Evolutionary conservation across 2,888 invertebrate species (phyloP), one percentile per base, ranked within the genome.

Genomic region (Oasisia sp.): DNA sequence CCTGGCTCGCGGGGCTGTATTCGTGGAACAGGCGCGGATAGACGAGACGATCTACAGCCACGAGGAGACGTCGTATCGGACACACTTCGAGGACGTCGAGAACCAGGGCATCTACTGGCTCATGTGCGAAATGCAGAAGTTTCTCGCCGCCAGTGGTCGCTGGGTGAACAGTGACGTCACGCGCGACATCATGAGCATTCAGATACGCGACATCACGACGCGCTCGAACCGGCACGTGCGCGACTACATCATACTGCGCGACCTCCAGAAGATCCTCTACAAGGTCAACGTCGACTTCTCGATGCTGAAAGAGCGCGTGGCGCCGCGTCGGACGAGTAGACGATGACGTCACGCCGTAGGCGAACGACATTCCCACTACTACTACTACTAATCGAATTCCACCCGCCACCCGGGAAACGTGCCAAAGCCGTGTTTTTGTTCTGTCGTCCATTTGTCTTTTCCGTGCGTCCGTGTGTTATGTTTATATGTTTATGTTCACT

Each of bases 21-120:
- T 91, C 89, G 91, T 92, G 91, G 91, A 92, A 14, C 92, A 91
- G 92, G 92, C 92, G 32, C 19, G 92, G 58, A 89, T 92, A 50
- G 92, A 91, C 91, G 92, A 92, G 74, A 92, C 92, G n/a, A 90
- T 92, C 89, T 45, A 89, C 91, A 19, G 14, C 74, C 32, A 58
- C 74, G 90, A 92, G 19, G 92, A 44, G 45, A 32, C 92, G 56
- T 74, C 91, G 32, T 91, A 91, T 92, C 91, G 50, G 32, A 50
- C 91, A 45, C 45, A 45, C 91, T 74, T 92, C 92, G 58, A 91
- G 74, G 91, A 56, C 74, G 92, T 92, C 45, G 90, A 91, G 58
- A 44, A 89, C 74, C 91, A 91, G 91, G 90, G 74, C 14, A 90
- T 92, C 50, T 92, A 89, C 92, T 91, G 89, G 91, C 90, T 91